Percentiles rank a stretch among this genome's conserved stretches.
Evolutionary conservation across 2,113 vertebrate species (phyloP).

Genomic region (Athene cunicularia): DNA sequence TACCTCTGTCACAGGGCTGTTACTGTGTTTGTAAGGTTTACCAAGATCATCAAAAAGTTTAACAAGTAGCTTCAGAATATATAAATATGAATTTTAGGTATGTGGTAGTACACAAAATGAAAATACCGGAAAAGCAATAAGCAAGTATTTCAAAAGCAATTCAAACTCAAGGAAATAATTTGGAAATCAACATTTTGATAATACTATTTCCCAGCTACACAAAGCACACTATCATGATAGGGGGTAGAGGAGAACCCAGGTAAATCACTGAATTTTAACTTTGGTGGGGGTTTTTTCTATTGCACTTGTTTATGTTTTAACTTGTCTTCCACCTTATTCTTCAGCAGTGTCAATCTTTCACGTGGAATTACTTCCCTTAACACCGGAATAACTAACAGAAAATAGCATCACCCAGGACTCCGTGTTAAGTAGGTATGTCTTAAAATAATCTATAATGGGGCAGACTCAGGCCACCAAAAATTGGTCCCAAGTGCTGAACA

Average conservation of each 20-base stretch:
- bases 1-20: not conserved
- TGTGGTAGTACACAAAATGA: fast-evolving
- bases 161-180: not conserved
- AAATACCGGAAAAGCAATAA: not conserved
- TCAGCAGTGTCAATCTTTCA: not conserved
- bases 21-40: not conserved
- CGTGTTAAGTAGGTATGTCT: not conserved
- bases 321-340: not conserved
- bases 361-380: not conserved
- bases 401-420: not conserved
- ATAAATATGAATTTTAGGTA: fast-evolving
- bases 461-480: not conserved
- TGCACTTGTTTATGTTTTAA: not conserved
- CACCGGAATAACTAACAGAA: not conserved
- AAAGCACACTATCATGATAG: not conserved
- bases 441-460: fast-evolving
- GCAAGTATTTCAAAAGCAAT: not conserved
- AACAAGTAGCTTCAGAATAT: not conserved
- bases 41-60: not conserved
- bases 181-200: not conserved
- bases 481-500: fast-evolving
- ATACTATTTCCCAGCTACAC: not conserved
- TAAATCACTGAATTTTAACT: not conserved
- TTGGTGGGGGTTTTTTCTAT: fast-evolving
- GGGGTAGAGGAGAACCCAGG: fast-evolving